Evolutionary conservation across 2,888 invertebrate genomes (phyloP), one percentile per base, ranked within the genome.

Genomic region (Phyto melanocephala): DNA sequence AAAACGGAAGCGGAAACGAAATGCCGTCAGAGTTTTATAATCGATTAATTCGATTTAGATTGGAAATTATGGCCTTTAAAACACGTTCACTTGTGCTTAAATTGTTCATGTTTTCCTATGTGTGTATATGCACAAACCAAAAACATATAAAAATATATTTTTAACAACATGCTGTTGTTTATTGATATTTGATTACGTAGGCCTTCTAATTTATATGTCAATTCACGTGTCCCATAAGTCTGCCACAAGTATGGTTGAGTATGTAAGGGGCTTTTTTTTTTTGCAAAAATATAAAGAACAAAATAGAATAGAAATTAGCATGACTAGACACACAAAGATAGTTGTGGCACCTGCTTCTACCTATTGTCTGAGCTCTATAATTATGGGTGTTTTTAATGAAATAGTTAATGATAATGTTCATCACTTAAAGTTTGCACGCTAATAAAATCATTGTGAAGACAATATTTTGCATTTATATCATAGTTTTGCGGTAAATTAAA

Each of bases 31-130:
- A 87, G 86, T 87, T 79, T 79, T 87, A 87, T 90, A 90, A 90
- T 90, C 90, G 90, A 90, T 90, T 90, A 90, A 90, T 90, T 91
- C 88, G 89, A 89, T 90, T 89, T 91, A 89, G 90, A 91, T 91
- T 91, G 90, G 88, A 82, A 91, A 89, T 90, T 88, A 90, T 90
- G 87, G 88, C 86, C 86, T 85, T 87, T 84, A 84, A 86, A 86
- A 87, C 87, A 87, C 87, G 86, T 86, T 87, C 54, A 80, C 50
- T 77, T 80, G 74, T 75, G 4, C 68, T 35, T 65, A 75, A 70
- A 5, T 33, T 54, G 33, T 20, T 37, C 58, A 58, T 76, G 13
- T 62, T 56, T 45, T 58, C n/a, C n/a, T n/a, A n/a, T 20, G 17
- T 28, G 28, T 45, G 1, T 17, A 11, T 54, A 40, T 17, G 13